Conservation (phyloP, 1,140 invertebrate species). For the Atopsyche davidsoni region DNA sequence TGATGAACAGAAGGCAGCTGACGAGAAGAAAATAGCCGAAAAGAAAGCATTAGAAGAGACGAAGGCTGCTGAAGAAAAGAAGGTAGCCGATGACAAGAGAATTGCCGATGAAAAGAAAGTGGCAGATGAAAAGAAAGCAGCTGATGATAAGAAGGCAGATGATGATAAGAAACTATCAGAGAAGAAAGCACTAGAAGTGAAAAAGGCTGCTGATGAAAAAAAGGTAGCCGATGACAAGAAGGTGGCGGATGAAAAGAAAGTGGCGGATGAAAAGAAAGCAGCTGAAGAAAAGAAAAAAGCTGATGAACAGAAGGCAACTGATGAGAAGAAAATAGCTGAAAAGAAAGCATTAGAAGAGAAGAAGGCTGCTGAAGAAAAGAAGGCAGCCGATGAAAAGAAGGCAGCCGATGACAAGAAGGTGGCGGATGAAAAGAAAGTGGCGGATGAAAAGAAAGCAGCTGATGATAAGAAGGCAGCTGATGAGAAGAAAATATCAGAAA, state of each 20-base stretch:
- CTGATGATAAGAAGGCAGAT: constrained; percentile 6
- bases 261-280: constrained; percentile 5
- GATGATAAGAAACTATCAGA: no score
- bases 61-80: constrained; percentile 25
- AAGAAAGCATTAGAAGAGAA: constrained; percentile 16
- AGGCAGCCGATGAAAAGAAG: constrained; percentile 5
- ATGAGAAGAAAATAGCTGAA: constrained; percentile 12
- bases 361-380: constrained; percentile 12
- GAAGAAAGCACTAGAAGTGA: constrained; percentile 20
- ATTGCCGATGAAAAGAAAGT: constrained; percentile 1
- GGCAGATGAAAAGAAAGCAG: constrained; percentile 15
- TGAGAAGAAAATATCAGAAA: constrained; percentile 19
- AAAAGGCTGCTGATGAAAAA: constrained; percentile 13
- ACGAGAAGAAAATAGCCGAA: constrained; percentile 13
- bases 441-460: constrained; percentile 18
- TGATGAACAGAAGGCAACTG: no score
- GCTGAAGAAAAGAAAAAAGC: constrained; percentile 13
- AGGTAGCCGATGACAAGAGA: constrained; percentile 12
- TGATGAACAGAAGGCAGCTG: constrained; percentile 18
- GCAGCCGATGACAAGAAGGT: not conserved
- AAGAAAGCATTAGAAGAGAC: constrained; percentile 26
- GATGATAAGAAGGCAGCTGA: constrained; percentile 13
- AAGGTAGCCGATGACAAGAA: constrained; percentile 14
- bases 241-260: no score
- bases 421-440: constrained; percentile 6